Evolutionary conservation across 2,888 invertebrate genomes (phyloP).

Genomic region (Lagria hirta): DNA sequence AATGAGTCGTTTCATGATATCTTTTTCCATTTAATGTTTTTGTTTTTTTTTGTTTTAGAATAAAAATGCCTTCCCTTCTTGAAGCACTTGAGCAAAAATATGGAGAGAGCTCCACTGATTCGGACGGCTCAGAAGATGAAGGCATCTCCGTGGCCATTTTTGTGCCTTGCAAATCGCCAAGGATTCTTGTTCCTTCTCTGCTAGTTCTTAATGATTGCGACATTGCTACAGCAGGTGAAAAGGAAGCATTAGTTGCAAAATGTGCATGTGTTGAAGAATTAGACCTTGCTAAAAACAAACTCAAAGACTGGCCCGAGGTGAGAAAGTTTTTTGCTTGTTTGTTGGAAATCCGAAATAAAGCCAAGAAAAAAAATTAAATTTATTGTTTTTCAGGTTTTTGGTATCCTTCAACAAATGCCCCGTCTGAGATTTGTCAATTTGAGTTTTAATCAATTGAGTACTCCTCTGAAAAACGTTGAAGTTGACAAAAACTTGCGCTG

Average conservation of each 20-base stretch:
- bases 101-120: conserved; percentile 60
- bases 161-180: conserved; percentile 79
- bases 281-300: conserved; percentile 90
- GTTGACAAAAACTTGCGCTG: conserved; percentile 51
- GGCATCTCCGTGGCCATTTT: conserved; percentile 80
- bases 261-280: conserved; percentile 90
- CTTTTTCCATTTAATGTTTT: no score
- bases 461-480: conserved; percentile 61
- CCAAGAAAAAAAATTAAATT: no score
- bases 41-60: no score
- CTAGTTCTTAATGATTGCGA: conserved; percentile 89
- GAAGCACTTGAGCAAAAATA: conserved; percentile 91
- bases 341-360: no score
- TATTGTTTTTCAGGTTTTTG: conserved; percentile 70
- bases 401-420: conserved; percentile 84
- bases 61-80: conserved; percentile 80
- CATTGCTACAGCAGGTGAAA: conserved; percentile 86
- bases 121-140: conserved; percentile 64
- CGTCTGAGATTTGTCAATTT: conserved; percentile 87
- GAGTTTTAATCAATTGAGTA: conserved; percentile 82
- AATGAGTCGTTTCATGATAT: no score
- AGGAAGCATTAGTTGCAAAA: conserved; percentile 75
- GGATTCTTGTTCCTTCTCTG: conserved; percentile 75
- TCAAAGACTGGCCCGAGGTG: conserved; percentile 88
- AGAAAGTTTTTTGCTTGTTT: conserved; percentile 28